Base-by-base conservation (phyloP, 2,113 vertebrate species). In the Perca fluviatilis region DNA sequence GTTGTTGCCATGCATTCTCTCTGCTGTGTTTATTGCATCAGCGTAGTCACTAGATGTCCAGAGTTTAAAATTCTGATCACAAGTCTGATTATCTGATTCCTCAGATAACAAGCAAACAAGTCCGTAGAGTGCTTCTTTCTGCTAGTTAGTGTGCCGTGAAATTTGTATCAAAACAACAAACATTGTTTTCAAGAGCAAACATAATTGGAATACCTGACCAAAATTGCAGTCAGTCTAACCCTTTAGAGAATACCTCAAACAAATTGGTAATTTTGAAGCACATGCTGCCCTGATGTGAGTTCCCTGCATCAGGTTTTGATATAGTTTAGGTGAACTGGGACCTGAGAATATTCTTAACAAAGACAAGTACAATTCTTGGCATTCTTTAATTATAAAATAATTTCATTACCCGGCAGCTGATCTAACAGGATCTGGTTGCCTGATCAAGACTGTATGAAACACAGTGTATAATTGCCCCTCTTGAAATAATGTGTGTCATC, bases 351-450 rank as follows among this genome's bases (percentile, higher is more conserved):
- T 76, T 77, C 47, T 23, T 6, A 79, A 43, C n/a, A 50, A 78
- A 78, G 0, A 25, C 11, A 46, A 60, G 19, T 21, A 53, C 30
- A 68, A 36, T 33, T 21, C 13, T 36, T 40, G 15, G 19, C 16
- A 19, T 25, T 64, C 51, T 67, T n/a, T 58, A 40, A 72, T 76
- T 51, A 90, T 75, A 50, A 75, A 72, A 16, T 19, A 33, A 69
- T 69, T 62, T 58, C 25, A 78, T 66, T 62, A 71, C 54, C 13
- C 49, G 2, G 33, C 50, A 69, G 68, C 49, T 62, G 50, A 15
- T 63, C 12, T 16, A n/a, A 72, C 19, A 49, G 9, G 27, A 82
- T 85, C 54, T 84, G 65, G 49, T 54, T 57, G 67, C 19, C 25
- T 64, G 51, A 80, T 79, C 25, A 53, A 67, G 13, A 50, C 63